phyloP scores from a whole-genome alignment of 2,113 vertebrate species.

The Shinisaurus crocodilurus region DNA sequence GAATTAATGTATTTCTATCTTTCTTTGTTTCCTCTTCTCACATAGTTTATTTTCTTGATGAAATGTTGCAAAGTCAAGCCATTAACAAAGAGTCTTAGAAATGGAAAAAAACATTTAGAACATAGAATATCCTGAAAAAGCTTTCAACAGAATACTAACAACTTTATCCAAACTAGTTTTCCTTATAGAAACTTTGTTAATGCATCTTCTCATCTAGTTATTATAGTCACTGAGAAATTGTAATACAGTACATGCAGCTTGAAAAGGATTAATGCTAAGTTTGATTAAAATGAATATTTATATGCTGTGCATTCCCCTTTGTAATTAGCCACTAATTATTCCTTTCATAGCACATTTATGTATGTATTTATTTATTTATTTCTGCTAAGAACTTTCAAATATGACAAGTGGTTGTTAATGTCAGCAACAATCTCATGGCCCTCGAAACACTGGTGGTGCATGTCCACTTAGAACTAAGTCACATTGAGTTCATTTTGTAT shows the following conservation, averaged over 20 bases:
- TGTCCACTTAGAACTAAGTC: not conserved
- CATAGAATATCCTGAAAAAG: not conserved
- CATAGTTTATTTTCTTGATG: constrained; percentile 2
- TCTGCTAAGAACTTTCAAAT: not conserved
- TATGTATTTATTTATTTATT: not conserved
- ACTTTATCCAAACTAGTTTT: not conserved
- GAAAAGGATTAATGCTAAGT: not conserved
- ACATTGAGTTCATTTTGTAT: not conserved
- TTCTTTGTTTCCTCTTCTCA: constrained; percentile 1
- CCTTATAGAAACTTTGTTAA: not conserved
- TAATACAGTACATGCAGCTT: not conserved
- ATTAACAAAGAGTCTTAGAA: constrained; percentile 21
- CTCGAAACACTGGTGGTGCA: not conserved
- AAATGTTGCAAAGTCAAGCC: constrained; percentile 14
- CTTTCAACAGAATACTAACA: not conserved
- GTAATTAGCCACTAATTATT: not conserved
- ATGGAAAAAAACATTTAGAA: not conserved
- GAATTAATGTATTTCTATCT: not conserved
- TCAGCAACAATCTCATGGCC: not conserved
- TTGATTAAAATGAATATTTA: not conserved
- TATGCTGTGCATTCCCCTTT: not conserved
- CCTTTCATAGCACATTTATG: not conserved
- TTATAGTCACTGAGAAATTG: not conserved
- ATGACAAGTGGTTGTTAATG: not conserved
- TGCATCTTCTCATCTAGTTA: not conserved